Evolutionary conservation across 2,113 vertebrate species (phyloP).

Genomic region (Polypterus bichir): DNA sequence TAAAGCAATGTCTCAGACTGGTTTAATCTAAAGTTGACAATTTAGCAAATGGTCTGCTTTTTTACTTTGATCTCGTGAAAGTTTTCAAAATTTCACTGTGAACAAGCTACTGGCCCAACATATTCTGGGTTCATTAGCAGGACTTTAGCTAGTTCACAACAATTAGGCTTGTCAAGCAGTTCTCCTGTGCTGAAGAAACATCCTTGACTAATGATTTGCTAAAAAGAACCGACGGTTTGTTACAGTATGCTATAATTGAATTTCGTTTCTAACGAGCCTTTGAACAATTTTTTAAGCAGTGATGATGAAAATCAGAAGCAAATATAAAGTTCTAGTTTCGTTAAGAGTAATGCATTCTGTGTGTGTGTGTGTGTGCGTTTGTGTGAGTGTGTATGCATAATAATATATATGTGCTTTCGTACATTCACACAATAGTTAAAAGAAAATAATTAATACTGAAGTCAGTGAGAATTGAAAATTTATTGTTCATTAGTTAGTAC

Average conservation of each 20-base stretch:
- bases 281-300: conserved; percentile 62
- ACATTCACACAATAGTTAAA: too few relatives aligned
- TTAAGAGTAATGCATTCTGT: too few relatives aligned
- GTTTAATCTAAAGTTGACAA: conserved; percentile 49
- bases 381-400: too few relatives aligned
- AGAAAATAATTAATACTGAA: too few relatives aligned
- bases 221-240: conserved; percentile 69
- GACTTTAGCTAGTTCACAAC: conserved; percentile 66
- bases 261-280: conserved; percentile 69
- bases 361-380: too few relatives aligned
- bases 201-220: conserved; percentile 73
- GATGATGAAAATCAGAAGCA: conserved; percentile 64
- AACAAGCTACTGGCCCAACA: conserved; percentile 51
- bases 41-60: conserved; percentile 55
- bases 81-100: conserved; percentile 56
- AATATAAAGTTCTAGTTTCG: conserved; percentile 30
- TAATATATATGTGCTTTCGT: too few relatives aligned
- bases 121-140: conserved; percentile 68
- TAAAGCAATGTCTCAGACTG: conserved; percentile 37
- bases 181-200: conserved; percentile 44
- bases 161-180: conserved; percentile 62
- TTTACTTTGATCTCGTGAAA: conserved; percentile 62
- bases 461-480: too few relatives aligned
- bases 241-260: conserved; percentile 74
- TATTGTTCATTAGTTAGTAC: too few relatives aligned